Evolutionary conservation across 1,140 invertebrate species (phyloP).

Genomic region (Cotesia vestalis): DNA sequence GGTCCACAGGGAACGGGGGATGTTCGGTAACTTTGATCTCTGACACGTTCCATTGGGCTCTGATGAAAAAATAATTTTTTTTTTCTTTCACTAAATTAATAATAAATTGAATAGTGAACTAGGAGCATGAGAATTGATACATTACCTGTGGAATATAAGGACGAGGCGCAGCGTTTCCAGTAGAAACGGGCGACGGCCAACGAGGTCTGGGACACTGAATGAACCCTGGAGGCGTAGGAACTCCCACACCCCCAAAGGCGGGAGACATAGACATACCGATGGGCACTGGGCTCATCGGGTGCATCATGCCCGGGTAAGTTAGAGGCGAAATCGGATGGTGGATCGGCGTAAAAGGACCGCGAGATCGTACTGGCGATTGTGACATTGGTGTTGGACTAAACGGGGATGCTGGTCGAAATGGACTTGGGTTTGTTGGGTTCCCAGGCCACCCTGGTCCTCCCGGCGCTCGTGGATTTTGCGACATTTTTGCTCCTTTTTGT

Average conservation of each 20-base stretch:
- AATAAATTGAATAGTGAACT: too few relatives aligned
- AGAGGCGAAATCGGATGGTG: slow-evolving; percentile 55
- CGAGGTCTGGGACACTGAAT: slow-evolving; percentile 72
- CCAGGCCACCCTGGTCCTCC: slow-evolving; percentile 53
- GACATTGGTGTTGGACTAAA: slow-evolving; percentile 47
- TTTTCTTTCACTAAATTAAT: slow-evolving; percentile 14
- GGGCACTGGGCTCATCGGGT: slow-evolving; percentile 61
- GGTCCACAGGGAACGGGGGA: slow-evolving; percentile 69
- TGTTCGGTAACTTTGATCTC: slow-evolving; percentile 44
- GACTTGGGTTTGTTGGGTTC: slow-evolving; percentile 46
- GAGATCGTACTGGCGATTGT: slow-evolving; percentile 36
- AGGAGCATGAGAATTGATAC: slow-evolving; percentile 26
- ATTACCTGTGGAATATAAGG: slow-evolving; percentile 60
- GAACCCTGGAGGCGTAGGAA: slow-evolving; percentile 53
- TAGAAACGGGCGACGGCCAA: slow-evolving; percentile 68
- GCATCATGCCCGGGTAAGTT: slow-evolving; percentile 54
- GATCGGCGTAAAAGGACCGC: slow-evolving; percentile 49
- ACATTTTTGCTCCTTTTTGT: slow-evolving; percentile 52
- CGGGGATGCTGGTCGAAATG: slow-evolving; percentile 50
- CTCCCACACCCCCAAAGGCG: slow-evolving; percentile 51
- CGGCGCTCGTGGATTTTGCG: slow-evolving; percentile 66
- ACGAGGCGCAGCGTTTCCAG: slow-evolving; percentile 58
- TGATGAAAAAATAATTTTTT: slow-evolving; percentile 37
- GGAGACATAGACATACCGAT: slow-evolving; percentile 62
- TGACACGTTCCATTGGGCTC: slow-evolving; percentile 52